Percentiles rank a stretch among this genome's conserved stretches.
phyloP scores from a whole-genome alignment of 2,113 vertebrate genomes.

The Prietella phreatophila region DNA sequence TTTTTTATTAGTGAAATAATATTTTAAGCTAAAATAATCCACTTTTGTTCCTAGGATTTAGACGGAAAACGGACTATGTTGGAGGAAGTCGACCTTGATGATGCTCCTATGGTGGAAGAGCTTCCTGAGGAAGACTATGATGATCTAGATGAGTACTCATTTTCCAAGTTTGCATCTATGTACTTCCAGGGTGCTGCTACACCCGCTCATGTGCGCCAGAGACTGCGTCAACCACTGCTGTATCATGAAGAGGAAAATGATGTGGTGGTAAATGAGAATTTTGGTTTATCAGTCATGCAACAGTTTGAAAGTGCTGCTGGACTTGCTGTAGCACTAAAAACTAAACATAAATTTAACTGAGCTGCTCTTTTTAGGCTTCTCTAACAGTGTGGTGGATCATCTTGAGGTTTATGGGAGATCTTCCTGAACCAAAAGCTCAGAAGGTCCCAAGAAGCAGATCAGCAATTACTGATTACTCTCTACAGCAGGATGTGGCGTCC shows the following conservation, averaged over 20 bases:
- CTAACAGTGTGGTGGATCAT: constrained; percentile 87
- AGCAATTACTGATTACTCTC: constrained; percentile 41
- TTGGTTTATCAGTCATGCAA: constrained; percentile 6
- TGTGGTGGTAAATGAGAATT: constrained; percentile 68
- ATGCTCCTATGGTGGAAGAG: constrained; percentile 71
- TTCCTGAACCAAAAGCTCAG: constrained; percentile 81
- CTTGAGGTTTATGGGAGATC: constrained; percentile 94
- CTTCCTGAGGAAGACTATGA: constrained; percentile 73
- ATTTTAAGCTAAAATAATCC: background rate
- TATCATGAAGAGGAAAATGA: constrained; percentile 88
- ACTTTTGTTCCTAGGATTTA: constrained; percentile 74
- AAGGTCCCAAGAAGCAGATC: constrained; percentile 55
- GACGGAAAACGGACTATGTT: constrained; percentile 67
- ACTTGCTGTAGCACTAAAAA: background rate
- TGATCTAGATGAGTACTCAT: constrained; percentile 83
- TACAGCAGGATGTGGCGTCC: constrained; percentile 62
- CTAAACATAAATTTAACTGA: background rate
- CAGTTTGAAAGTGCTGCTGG: background rate
- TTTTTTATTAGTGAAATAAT: background rate
- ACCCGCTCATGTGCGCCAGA: constrained; percentile 76
- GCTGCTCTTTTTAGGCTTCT: constrained; percentile 73
- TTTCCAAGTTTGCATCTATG: constrained; percentile 90
- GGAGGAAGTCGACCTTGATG: constrained; percentile 86
- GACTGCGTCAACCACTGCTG: constrained; percentile 82
- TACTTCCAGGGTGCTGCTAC: constrained; percentile 89